Percentiles rank a stretch among this genome's conserved stretches.
These are phyloP conservation scores for Gambusia yucatana DNA, from an alignment of 2,797 vertebrate species.

Conservation along the genomic window DNA sequence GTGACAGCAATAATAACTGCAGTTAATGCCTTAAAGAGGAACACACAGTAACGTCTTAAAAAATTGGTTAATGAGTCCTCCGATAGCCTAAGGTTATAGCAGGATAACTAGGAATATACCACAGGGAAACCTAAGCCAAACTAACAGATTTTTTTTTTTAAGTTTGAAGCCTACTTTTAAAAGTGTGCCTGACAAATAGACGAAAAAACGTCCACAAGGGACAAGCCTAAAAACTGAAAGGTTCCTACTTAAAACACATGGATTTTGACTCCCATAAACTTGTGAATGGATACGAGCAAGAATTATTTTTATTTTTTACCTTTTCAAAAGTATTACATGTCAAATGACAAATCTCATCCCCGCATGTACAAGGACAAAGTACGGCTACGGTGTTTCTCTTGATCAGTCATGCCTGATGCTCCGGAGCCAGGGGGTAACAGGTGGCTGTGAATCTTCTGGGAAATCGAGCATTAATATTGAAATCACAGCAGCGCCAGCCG, in stretches of 20 bases:
- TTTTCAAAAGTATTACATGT: background rate
- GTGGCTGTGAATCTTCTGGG: constrained; percentile 14
- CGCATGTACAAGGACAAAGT: background rate
- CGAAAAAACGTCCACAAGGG: background rate
- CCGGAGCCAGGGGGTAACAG: background rate
- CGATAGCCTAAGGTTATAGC: background rate
- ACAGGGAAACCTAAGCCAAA: background rate
- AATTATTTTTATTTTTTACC: background rate
- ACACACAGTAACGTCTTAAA: background rate
- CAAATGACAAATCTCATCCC: background rate
- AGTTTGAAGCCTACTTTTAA: constrained; percentile 1
- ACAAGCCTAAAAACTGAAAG: background rate
- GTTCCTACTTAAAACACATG: background rate
- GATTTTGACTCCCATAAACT: background rate
- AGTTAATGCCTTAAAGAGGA: background rate
- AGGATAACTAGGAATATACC: background rate
- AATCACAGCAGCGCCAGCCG: constrained; percentile 17
- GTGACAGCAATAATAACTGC: background rate
- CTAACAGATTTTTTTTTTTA: background rate
- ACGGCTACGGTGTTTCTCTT: constrained; percentile 10
- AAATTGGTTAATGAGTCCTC: background rate
- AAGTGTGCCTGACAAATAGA: background rate
- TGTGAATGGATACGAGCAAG: background rate
- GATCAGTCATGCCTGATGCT: constrained; percentile 22
- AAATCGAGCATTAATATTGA: constrained; percentile 33